A percentile compares a stretch with the other conserved stretches of the same genome.
Evolutionary conservation across 2,113 vertebrate genomes (phyloP).

Genomic region (Notiomystis cincta): DNA sequence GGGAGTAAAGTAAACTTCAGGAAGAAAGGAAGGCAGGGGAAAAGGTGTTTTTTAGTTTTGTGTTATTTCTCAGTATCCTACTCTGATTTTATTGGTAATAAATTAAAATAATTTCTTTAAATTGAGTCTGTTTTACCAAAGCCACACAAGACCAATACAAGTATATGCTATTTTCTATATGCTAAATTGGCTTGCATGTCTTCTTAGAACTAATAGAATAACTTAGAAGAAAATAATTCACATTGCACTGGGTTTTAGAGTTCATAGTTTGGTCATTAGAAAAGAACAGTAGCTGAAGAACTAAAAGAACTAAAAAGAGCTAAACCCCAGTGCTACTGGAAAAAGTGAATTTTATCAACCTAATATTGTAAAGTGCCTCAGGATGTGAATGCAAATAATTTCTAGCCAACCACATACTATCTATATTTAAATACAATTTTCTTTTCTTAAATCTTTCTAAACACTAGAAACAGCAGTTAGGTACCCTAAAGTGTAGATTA

Average conservation of each 20-base stretch:
- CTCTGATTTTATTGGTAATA: neutral
- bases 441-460: neutral
- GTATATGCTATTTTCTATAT: neutral
- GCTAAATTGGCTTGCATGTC: neutral
- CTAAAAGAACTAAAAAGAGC: too few species aligned
- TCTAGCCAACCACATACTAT: neutral
- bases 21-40: neutral
- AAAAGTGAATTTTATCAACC: neutral
- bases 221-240: neutral
- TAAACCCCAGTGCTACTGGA: neutral
- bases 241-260: neutral
- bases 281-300: too few species aligned
- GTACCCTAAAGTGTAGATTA: neutral
- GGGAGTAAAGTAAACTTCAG: neutral
- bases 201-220: neutral
- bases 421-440: neutral
- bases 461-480: neutral
- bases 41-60: neutral
- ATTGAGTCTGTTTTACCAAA: neutral
- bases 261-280: neutral
- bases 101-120: neutral
- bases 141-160: neutral
- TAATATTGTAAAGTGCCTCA: neutral
- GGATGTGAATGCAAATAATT: neutral
- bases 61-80: neutral